These are phyloP conservation scores for Gymnogyps californianus DNA, from an alignment of 2,113 vertebrate genomes.

Conservation along the genomic window DNA sequence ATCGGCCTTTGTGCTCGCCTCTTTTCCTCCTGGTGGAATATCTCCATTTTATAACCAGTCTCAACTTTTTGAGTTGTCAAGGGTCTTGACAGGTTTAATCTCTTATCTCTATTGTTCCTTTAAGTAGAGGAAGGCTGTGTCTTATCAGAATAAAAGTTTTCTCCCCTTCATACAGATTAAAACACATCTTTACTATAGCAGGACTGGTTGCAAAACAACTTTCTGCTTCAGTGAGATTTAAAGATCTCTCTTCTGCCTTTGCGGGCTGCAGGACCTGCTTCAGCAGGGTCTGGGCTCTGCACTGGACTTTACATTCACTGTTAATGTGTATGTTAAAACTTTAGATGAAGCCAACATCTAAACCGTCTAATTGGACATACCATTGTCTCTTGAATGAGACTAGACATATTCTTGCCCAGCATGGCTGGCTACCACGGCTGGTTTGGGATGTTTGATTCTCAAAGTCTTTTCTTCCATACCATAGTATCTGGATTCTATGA, in stretches of 20 bases:
- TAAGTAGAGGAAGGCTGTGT: background rate
- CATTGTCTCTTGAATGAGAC: background rate
- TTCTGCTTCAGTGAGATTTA: background rate
- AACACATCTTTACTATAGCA: background rate
- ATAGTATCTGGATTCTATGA: background rate
- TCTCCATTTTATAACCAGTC: background rate
- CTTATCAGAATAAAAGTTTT: background rate
- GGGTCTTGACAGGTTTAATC: background rate
- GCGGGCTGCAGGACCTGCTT: background rate
- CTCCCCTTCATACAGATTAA: background rate
- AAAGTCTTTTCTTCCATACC: background rate
- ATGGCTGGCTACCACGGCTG: background rate
- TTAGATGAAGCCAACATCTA: background rate
- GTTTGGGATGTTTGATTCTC: background rate
- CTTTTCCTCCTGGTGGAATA: background rate
- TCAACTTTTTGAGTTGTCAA: background rate
- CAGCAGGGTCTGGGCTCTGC: background rate
- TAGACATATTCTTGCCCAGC: background rate
- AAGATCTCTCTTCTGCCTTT: background rate
- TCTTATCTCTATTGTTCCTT: background rate
- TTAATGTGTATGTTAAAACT: background rate
- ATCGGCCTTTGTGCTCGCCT: background rate
- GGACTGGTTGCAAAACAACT: background rate
- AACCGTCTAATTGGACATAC: background rate
- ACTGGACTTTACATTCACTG: background rate